A percentile compares a stretch with the other conserved stretches of the same genome.
Conservation (phyloP, 2,888 invertebrate species). For the Nudaria mundana region DNA sequence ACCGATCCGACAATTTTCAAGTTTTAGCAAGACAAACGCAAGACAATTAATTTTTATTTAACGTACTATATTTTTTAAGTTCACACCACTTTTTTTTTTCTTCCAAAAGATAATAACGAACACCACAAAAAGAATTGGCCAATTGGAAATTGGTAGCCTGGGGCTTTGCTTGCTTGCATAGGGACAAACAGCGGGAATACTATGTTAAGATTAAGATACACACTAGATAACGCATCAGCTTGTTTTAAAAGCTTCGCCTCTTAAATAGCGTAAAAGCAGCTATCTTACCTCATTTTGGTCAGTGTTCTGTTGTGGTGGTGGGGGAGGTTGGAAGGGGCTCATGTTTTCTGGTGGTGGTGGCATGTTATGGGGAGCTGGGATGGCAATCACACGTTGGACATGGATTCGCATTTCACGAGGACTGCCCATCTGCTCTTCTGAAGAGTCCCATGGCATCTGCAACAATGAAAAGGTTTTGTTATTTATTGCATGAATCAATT, state of each 20-base stretch:
- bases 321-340: slow-evolving; percentile 64
- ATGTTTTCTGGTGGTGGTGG: slow-evolving; percentile 56
- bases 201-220: too few relatives aligned
- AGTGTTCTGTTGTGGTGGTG: slow-evolving; percentile 59
- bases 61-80: too few relatives aligned
- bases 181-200: too few relatives aligned
- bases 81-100: too few relatives aligned
- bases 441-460: slow-evolving; percentile 76
- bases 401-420: slow-evolving; percentile 77
- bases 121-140: not conserved
- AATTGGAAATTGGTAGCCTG: too few relatives aligned
- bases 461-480: slow-evolving; percentile 12
- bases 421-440: slow-evolving; percentile 66
- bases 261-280: not conserved
- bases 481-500: not conserved
- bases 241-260: too few relatives aligned
- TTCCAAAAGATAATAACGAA: not conserved
- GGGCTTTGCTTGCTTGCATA: too few relatives aligned
- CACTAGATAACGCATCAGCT: too few relatives aligned
- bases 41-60: too few relatives aligned
- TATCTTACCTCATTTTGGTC: slow-evolving; percentile 60
- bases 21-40: too few relatives aligned
- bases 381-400: slow-evolving; percentile 74
- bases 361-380: slow-evolving; percentile 68
- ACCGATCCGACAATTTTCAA: too few relatives aligned